Evolutionary conservation across 1,140 invertebrate genomes (phyloP), one percentile per base, ranked within the genome.

Genomic region (Manduca sexta): DNA sequence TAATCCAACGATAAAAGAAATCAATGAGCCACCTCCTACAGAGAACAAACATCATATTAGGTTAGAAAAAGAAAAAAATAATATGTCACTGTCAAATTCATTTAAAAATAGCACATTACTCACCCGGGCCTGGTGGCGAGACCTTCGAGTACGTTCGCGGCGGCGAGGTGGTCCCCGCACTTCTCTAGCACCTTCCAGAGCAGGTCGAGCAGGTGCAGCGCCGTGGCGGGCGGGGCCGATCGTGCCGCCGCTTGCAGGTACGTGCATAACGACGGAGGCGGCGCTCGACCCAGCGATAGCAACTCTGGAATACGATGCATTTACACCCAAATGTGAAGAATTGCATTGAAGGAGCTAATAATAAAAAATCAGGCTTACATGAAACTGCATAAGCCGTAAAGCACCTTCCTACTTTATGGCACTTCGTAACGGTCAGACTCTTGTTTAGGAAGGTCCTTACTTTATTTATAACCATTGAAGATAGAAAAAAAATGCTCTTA

Each of bases 111-210:
- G 3, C n/a, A n/a, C n/a, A n/a, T n/a, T 45, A 31, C 83, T 78
- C 86, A 95, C 92, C 92, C 91, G 33, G 91, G 90, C 74, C 92
- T 92, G 30, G 94, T 94, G 10, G 97, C 95, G 42, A 99, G 87
- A 56, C 93, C 92, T 50, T 95, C 91, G 0, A 99, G 86, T 47
- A 98, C 95, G 64, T 94, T 92, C 2, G 98, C 97, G n/a, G 97
- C 97, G 7, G 94, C 93, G 6, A 93, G 90, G 77, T 97, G 97
- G 75, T 98, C 95, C 21, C 93, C 93, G 68, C 92, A 94, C 67
- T 93, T 93, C 75, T 99, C 97, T 69, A 99, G 97, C 77, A 94
- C 97, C 77, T 97, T 97, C 97, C 97, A 99, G 11, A 99, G 84
- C 46, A 99, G 87, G 80, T 99, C 96, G 37, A 95, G 89, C 3